A percentile compares a stretch with the other conserved stretches of the same genome.
phyloP scores from a whole-genome alignment of 2,113 vertebrate genomes.

The Seriola quinqueradiata region DNA sequence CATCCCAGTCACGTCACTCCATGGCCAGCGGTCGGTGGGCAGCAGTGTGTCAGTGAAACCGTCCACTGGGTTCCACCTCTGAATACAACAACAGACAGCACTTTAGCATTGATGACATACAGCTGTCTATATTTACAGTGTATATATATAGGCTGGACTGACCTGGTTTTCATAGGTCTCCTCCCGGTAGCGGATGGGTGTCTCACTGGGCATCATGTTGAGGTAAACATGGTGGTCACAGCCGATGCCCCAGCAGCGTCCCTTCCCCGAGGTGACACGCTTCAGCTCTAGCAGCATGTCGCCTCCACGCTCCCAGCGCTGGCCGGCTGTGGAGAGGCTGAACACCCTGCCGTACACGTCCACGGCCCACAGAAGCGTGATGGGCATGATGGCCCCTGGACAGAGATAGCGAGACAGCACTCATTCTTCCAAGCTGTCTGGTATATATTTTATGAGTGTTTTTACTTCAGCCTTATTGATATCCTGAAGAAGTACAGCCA shows the following conservation, averaged over 20 bases:
- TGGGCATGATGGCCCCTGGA: slow-evolving; percentile 84
- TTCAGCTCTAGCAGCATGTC: slow-evolving; percentile 93
- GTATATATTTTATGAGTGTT: slow-evolving; percentile 5
- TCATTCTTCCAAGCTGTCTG: neutral
- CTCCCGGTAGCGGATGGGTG: slow-evolving; percentile 91
- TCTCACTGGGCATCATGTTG: slow-evolving; percentile 89
- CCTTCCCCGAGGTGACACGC: slow-evolving; percentile 87
- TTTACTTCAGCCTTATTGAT: slow-evolving; percentile 12
- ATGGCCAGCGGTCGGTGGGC: slow-evolving; percentile 97
- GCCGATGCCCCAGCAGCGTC: slow-evolving; percentile 95
- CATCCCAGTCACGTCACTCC: slow-evolving; percentile 94
- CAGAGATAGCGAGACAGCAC: slow-evolving; percentile 12
- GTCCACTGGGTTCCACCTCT: slow-evolving; percentile 98
- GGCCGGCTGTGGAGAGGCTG: slow-evolving; percentile 89
- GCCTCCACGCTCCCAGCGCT: slow-evolving; percentile 90
- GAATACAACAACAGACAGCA: slow-evolving; percentile 20
- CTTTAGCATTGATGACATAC: neutral
- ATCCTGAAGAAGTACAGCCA: neutral
- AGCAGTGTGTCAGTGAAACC: slow-evolving; percentile 95
- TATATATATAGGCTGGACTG: neutral
- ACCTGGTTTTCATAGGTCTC: slow-evolving; percentile 99
- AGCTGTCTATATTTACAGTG: neutral
- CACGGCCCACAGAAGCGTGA: slow-evolving; percentile 92
- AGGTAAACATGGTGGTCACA: slow-evolving; percentile 94
- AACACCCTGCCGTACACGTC: slow-evolving; percentile 95